These are phyloP conservation scores for Actinostola sp. DNA, from an alignment of 92 coral and sea anemone genomes.

Conservation along the genomic window DNA sequence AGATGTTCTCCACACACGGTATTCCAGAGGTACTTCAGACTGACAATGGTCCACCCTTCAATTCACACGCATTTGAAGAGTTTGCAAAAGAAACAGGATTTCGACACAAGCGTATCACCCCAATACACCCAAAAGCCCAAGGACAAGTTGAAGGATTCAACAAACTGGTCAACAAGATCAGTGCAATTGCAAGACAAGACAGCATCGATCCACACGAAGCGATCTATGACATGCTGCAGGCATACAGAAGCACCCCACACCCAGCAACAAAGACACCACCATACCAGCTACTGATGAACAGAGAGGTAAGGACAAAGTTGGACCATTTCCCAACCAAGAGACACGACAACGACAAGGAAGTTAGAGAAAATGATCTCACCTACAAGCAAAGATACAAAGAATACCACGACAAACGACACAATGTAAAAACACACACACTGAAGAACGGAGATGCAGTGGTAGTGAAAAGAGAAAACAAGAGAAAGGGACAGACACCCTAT, in stretches of 20 bases:
- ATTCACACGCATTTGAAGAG: no score
- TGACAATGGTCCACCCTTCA: no score
- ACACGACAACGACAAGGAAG: slow-evolving; percentile 29
- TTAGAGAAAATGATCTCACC: slow-evolving; percentile 42
- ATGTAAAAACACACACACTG: slow-evolving; percentile 40
- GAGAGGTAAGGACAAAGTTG: slow-evolving; percentile 41
- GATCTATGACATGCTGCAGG: slow-evolving; percentile 62
- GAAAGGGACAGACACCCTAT: slow-evolving; percentile 59
- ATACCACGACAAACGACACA: slow-evolving; percentile 61
- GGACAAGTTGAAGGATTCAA: no score
- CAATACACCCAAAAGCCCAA: no score
- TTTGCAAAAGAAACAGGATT: no score
- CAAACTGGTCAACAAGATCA: no score
- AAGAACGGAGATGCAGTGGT: slow-evolving; percentile 62
- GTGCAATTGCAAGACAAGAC: no score
- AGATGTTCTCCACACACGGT: no score
- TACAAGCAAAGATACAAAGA: slow-evolving; percentile 45
- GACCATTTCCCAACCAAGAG: slow-evolving; percentile 64
- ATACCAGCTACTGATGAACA: slow-evolving; percentile 48
- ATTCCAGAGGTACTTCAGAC: no score
- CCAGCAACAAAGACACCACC: slow-evolving; percentile 60
- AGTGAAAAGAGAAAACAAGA: slow-evolving; percentile 55
- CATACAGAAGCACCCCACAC: slow-evolving; percentile 58
- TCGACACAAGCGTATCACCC: no score
- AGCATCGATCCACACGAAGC: no score